Evolutionary conservation across 2,113 vertebrate genomes (phyloP).

Genomic region (Tachysurus vachellii): DNA sequence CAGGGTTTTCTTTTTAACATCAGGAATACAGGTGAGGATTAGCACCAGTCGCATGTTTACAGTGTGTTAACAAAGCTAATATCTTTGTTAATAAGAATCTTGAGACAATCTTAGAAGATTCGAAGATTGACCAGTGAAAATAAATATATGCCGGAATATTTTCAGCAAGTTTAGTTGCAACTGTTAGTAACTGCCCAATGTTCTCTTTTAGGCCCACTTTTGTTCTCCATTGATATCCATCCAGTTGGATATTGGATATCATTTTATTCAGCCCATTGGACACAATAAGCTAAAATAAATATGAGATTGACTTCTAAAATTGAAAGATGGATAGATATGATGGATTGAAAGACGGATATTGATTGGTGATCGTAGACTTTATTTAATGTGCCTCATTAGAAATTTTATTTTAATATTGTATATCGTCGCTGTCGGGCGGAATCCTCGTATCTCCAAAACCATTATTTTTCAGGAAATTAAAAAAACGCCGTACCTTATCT

Average conservation of each 20-base stretch:
- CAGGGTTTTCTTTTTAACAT: neutral
- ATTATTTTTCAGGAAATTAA: too few relatives aligned
- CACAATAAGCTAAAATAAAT: neutral
- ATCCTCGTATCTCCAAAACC: too few relatives aligned
- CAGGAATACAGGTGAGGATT: neutral
- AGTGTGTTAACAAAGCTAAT: neutral
- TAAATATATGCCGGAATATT: neutral
- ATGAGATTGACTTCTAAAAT: neutral
- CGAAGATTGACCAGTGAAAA: neutral
- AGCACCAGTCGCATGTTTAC: neutral
- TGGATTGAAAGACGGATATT: neutral
- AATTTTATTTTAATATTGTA: neutral
- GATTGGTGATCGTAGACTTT: neutral
- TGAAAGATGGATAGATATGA: neutral
- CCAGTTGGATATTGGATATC: neutral
- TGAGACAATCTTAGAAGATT: slow-evolving; percentile 19
- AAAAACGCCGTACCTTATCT: too few relatives aligned
- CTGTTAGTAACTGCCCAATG: neutral
- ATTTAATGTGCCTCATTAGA: neutral
- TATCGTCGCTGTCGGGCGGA: too few relatives aligned
- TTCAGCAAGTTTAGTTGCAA: neutral
- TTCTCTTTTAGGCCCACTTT: neutral
- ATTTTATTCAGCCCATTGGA: neutral
- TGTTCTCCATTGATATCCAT: neutral
- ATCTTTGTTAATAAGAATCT: neutral